A percentile compares a stretch with the other conserved stretches of the same genome.
phyloP scores from a whole-genome alignment of 2,797 vertebrate species.

The Spinus pinus region DNA sequence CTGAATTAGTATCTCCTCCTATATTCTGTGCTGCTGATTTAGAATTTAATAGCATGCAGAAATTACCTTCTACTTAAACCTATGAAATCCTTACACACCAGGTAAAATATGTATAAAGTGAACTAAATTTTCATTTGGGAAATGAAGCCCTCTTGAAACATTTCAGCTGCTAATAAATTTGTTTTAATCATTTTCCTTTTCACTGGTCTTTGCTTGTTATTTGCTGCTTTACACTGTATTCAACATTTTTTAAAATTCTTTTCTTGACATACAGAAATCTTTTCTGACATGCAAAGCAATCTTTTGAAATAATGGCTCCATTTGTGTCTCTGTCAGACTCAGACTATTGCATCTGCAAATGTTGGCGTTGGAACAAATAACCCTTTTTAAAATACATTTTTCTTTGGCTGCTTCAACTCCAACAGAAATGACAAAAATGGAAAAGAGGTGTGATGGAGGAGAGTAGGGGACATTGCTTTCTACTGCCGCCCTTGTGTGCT shows the following conservation, averaged over 20 bases:
- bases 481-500: neutral
- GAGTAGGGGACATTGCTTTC: neutral
- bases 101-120: accelerated
- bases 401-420: neutral
- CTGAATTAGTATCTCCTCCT: neutral
- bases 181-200: neutral
- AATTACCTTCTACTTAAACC: neutral
- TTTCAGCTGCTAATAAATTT: neutral
- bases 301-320: neutral
- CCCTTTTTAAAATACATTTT: neutral
- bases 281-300: neutral
- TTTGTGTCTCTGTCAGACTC: neutral
- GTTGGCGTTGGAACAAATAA: neutral
- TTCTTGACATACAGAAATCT: neutral
- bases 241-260: neutral
- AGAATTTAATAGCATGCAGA: neutral
- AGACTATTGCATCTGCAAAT: neutral
- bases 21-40: neutral
- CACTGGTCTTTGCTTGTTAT: neutral
- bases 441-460: neutral
- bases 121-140: neutral
- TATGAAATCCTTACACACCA: neutral
- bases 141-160: neutral
- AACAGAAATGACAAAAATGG: neutral
- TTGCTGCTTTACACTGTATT: neutral